These are phyloP conservation scores for Antennarius striatus DNA, from an alignment of 2,113 vertebrate genomes.

Conservation along the genomic window DNA sequence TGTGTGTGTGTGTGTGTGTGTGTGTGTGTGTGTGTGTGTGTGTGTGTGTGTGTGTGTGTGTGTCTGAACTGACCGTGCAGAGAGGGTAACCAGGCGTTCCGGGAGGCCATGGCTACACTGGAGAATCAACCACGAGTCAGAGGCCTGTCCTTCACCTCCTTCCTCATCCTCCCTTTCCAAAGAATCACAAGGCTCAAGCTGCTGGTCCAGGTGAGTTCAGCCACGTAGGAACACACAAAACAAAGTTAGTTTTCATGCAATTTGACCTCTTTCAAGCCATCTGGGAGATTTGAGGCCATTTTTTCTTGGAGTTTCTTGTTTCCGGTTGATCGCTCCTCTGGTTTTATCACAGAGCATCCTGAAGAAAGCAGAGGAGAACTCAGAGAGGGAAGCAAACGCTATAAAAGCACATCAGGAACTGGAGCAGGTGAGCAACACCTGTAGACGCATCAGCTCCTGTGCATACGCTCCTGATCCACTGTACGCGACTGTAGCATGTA, in stretches of 20 bases:
- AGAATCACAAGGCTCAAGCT: constrained; percentile 97
- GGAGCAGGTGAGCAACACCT: constrained; percentile 82
- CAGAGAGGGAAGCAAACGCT: constrained; percentile 86
- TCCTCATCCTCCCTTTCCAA: constrained; percentile 97
- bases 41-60: neutral
- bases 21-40: neutral
- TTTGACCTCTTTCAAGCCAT: too few relatives aligned
- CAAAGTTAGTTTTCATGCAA: too few relatives aligned
- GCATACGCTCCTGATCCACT: too few relatives aligned
- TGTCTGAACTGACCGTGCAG: constrained; percentile 65
- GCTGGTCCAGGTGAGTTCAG: constrained; percentile 86
- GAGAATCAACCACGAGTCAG: constrained; percentile 89
- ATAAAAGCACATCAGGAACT: constrained; percentile 90
- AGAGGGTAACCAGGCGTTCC: constrained; percentile 90
- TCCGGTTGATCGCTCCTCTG: neutral
- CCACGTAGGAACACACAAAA: too few relatives aligned
- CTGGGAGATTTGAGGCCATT: neutral
- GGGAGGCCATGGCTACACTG: constrained; percentile 85
- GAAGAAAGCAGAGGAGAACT: constrained; percentile 91
- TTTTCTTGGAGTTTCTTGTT: neutral
- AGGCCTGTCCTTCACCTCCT: constrained; percentile 93
- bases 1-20: too few relatives aligned
- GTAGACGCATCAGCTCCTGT: too few relatives aligned
- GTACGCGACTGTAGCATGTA: too few relatives aligned
- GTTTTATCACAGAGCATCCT: constrained; percentile 86